Evolutionary conservation across 2,888 invertebrate species (phyloP).

Genomic region (Ophion ventricosus): DNA sequence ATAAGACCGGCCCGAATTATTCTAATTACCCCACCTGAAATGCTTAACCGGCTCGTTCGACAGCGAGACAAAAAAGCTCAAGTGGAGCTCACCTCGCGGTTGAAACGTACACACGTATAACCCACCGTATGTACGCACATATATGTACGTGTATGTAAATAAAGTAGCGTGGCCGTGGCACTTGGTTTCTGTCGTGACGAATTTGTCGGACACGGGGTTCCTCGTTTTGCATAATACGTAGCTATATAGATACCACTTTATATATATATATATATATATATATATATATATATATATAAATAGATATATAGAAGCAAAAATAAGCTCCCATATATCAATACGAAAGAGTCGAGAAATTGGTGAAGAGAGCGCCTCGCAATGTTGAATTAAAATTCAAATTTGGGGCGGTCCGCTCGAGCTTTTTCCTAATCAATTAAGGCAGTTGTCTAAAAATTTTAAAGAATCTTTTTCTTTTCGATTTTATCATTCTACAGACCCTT

Average conservation of each 20-base stretch:
- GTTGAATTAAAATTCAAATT: no score
- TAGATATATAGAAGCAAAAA: neutral
- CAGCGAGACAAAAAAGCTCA: slow-evolving; percentile 67
- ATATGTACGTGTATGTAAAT: slow-evolving; percentile 5
- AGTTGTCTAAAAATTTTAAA: no score
- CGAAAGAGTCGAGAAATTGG: slow-evolving; percentile 7
- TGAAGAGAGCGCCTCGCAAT: slow-evolving; percentile 13
- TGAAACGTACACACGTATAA: neutral
- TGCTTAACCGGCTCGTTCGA: slow-evolving; percentile 75
- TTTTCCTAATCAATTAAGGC: no score
- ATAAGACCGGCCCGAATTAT: slow-evolving; percentile 80
- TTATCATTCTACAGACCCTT: no score
- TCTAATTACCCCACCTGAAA: slow-evolving; percentile 81
- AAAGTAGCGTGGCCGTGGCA: slow-evolving; percentile 37
- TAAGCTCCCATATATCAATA: neutral
- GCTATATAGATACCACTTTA: neutral
- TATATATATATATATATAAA: neutral
- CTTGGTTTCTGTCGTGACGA: slow-evolving; percentile 47
- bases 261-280: neutral
- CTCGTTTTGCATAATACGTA: slow-evolving; percentile 52
- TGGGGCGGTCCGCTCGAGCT: no score
- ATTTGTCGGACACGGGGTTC: slow-evolving; percentile 56
- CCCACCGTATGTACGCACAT: neutral
- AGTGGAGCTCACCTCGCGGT: slow-evolving; percentile 10
- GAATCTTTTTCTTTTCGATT: no score